phyloP scores from a whole-genome alignment of 1,140 invertebrate genomes.

The Agraylea sexmaculata region DNA sequence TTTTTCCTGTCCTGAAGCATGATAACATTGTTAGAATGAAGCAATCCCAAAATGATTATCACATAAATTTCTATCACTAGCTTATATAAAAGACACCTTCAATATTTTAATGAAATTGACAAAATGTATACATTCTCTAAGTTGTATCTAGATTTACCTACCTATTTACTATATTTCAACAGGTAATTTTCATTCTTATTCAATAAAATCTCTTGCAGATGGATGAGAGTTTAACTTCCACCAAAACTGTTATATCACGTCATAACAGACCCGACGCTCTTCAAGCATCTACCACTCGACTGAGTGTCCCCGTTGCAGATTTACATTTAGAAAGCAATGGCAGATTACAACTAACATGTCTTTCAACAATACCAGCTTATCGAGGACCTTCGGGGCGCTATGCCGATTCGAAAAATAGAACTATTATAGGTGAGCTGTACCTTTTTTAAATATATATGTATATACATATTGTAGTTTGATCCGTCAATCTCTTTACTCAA shows the following conservation, averaged over 20 bases:
- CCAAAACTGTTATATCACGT: conserved; percentile 27
- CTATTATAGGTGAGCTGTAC: conserved; percentile 54
- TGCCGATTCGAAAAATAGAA: conserved; percentile 54
- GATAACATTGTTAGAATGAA: too few relatives aligned
- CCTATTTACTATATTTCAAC: not conserved
- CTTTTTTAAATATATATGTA: too few relatives aligned
- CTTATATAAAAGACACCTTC: conserved; percentile 4
- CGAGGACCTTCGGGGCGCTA: conserved; percentile 47
- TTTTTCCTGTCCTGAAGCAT: too few relatives aligned
- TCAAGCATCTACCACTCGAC: conserved; percentile 30
- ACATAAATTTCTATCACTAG: not conserved
- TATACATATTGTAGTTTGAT: too few relatives aligned
- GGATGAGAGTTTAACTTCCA: conserved; percentile 32
- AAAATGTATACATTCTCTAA: not conserved
- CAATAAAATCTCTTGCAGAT: conserved; percentile 24
- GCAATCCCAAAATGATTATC: not conserved
- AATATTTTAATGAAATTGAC: not conserved
- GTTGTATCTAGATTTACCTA: not conserved
- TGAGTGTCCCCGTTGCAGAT: conserved; percentile 51
- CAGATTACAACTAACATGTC: conserved; percentile 53
- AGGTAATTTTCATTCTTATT: not conserved
- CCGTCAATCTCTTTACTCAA: too few relatives aligned
- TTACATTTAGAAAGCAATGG: conserved; percentile 52
- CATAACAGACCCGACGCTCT: conserved; percentile 26
- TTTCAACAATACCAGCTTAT: conserved; percentile 59